phyloP scores from a whole-genome alignment of 1,140 invertebrate species.

The Rhyacophila brunnea region DNA sequence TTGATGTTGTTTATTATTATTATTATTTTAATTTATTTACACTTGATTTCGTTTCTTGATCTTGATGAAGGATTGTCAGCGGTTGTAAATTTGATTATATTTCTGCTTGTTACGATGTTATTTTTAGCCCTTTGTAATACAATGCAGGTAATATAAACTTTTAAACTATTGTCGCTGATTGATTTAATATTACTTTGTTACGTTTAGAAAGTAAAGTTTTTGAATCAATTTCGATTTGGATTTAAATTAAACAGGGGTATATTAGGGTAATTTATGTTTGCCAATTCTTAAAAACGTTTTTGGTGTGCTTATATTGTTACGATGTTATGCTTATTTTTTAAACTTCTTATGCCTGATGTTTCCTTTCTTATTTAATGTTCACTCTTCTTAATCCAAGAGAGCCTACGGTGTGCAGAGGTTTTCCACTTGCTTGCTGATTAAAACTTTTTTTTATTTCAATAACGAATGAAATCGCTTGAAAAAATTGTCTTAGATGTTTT shows the following conservation, averaged over 20 bases:
- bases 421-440: slow-evolving; percentile 9
- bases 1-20: slow-evolving; percentile 7
- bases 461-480: too few species aligned
- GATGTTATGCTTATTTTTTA: slow-evolving; percentile 33
- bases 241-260: slow-evolving; percentile 15
- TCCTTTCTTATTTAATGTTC: slow-evolving; percentile 15
- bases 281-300: slow-evolving; percentile 6
- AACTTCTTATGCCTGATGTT: slow-evolving; percentile 33
- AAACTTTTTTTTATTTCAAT: too few species aligned
- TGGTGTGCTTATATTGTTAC: slow-evolving; percentile 28
- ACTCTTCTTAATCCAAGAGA: slow-evolving; percentile 14
- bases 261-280: neutral
- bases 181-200: slow-evolving; percentile 19
- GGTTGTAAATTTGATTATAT: slow-evolving; percentile 9
- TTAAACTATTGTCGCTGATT: slow-evolving; percentile 17
- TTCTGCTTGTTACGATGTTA: slow-evolving; percentile 25
- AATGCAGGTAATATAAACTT: slow-evolving; percentile 11
- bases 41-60: slow-evolving; percentile 11
- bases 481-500: neutral
- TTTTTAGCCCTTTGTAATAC: slow-evolving; percentile 23
- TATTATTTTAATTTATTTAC: slow-evolving; percentile 15
- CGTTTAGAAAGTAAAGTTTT: slow-evolving; percentile 17
- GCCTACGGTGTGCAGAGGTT: neutral
- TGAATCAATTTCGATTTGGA: slow-evolving; percentile 21
- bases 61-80: slow-evolving; percentile 25